These are phyloP conservation scores for Phenganax marumi DNA, from an alignment of 92 coral and sea anemone species.

Conservation along the genomic window DNA sequence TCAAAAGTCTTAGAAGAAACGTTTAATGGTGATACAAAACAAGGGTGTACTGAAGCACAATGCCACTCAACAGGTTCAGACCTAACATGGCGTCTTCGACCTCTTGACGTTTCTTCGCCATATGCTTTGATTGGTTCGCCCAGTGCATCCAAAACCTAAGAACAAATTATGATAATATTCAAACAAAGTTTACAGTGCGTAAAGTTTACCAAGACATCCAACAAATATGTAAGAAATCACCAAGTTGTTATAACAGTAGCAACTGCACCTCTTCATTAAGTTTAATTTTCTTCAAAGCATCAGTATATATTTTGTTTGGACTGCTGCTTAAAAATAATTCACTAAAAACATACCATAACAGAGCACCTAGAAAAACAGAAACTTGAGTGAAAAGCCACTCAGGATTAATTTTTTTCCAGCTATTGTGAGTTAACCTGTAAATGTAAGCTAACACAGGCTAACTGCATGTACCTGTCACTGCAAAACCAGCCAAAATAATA, in stretches of 20 bases:
- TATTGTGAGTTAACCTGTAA: background rate
- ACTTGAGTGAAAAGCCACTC: background rate
- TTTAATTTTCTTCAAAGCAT: slow-evolving; percentile 85
- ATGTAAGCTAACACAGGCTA: background rate
- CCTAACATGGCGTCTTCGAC: slow-evolving; percentile 97
- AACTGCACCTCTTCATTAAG: slow-evolving; percentile 70
- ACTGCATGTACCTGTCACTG: slow-evolving; percentile 70
- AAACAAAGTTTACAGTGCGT: slow-evolving; percentile 53
- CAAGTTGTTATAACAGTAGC: background rate
- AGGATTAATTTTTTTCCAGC: background rate
- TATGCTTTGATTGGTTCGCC: slow-evolving; percentile 96
- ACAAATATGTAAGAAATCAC: background rate
- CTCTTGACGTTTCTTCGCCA: slow-evolving; percentile 91
- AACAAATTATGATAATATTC: background rate
- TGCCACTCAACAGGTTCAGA: slow-evolving; percentile 8
- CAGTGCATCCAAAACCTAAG: slow-evolving; percentile 78
- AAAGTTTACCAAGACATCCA: background rate
- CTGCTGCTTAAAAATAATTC: slow-evolving; percentile 89
- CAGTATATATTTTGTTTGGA: slow-evolving; percentile 89
- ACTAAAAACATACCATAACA: slow-evolving; percentile 87
- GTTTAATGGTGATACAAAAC: background rate
- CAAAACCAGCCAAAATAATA: slow-evolving; percentile 88
- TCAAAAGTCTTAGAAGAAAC: background rate
- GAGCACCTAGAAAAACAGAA: slow-evolving; percentile 61
- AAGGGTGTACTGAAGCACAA: background rate